phyloP scores from a whole-genome alignment of 2,888 invertebrate species.

The Ornithoptera priamus region DNA sequence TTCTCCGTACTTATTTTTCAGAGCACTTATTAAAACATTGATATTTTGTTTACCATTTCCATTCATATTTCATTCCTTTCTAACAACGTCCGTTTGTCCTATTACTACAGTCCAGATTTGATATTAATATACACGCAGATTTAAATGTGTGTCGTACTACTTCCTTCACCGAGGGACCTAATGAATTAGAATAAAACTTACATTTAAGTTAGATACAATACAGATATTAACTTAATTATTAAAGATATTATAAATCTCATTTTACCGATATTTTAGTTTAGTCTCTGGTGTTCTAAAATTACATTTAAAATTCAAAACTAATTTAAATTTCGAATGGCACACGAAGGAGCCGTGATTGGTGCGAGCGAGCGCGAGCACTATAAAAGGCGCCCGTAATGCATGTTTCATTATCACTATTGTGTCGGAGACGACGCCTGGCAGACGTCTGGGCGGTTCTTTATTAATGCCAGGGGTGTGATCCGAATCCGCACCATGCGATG shows the following conservation, averaged over 20 bases:
- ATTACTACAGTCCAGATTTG: too few relatives aligned
- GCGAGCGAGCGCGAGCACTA: constrained; percentile 38
- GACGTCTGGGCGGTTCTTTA: constrained; percentile 57
- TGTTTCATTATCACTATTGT: constrained; percentile 52
- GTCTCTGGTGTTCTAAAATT: constrained; percentile 9
- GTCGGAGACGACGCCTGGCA: constrained; percentile 42
- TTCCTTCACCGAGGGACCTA: too few relatives aligned
- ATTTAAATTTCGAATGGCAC: constrained; percentile 47
- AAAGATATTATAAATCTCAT: not conserved
- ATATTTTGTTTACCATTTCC: too few relatives aligned
- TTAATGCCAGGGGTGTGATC: constrained; percentile 47
- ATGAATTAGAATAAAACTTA: not conserved
- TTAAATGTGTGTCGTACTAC: too few relatives aligned
- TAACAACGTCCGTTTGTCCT: too few relatives aligned
- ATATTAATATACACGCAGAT: too few relatives aligned
- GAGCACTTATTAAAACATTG: too few relatives aligned
- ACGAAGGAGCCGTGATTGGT: constrained; percentile 53
- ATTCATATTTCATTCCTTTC: too few relatives aligned
- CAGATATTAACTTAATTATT: not conserved
- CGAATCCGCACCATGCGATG: constrained; percentile 67
- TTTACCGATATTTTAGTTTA: not conserved
- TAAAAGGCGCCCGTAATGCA: constrained; percentile 42
- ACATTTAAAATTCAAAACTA: constrained; percentile 54
- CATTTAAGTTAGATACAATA: not conserved
- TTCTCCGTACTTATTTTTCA: too few relatives aligned